phyloP scores from a whole-genome alignment of 2,888 invertebrate genomes.

The Entomobrya multifasciata region DNA sequence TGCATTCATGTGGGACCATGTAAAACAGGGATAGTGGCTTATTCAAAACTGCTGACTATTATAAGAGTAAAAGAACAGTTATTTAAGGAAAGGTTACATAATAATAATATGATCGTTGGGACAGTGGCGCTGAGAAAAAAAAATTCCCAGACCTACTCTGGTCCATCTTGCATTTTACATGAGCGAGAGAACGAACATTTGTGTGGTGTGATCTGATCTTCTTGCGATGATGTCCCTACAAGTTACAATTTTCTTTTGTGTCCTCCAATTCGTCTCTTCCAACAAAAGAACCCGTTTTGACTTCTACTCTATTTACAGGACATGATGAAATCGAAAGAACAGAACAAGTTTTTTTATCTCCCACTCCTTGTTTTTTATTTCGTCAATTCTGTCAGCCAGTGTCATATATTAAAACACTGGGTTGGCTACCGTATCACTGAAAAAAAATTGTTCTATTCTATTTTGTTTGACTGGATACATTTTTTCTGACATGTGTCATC shows the following conservation, averaged over 20 bases:
- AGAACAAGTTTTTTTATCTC: not conserved
- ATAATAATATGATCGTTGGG: conserved; percentile 3
- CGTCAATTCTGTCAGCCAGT: not conserved
- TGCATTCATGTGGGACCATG: conserved; percentile 13
- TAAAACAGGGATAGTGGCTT: conserved; percentile 24
- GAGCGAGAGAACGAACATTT: conserved; percentile 21
- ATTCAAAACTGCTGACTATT: not conserved
- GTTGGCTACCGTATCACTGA: too few relatives aligned
- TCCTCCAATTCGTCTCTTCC: not conserved
- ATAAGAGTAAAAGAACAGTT: too few relatives aligned
- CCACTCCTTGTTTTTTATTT: too few relatives aligned
- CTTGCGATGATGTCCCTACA: conserved; percentile 51
- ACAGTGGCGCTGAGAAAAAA: not conserved
- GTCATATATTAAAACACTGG: not conserved
- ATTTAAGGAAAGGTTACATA: not conserved
- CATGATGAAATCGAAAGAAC: conserved; percentile 11
- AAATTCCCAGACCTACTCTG: conserved; percentile 24
- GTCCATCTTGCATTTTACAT: conserved; percentile 44
- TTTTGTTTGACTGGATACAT: not conserved
- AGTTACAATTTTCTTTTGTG: conserved; percentile 25
- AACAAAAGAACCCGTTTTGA: conserved; percentile 31
- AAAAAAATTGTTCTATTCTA: too few relatives aligned
- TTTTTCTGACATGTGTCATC: conserved; percentile 23
- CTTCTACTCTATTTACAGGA: conserved; percentile 8
- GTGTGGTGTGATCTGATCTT: conserved; percentile 26